phyloP scores from a whole-genome alignment of 2,888 invertebrate genomes.

The Prenolepis imparis region DNA sequence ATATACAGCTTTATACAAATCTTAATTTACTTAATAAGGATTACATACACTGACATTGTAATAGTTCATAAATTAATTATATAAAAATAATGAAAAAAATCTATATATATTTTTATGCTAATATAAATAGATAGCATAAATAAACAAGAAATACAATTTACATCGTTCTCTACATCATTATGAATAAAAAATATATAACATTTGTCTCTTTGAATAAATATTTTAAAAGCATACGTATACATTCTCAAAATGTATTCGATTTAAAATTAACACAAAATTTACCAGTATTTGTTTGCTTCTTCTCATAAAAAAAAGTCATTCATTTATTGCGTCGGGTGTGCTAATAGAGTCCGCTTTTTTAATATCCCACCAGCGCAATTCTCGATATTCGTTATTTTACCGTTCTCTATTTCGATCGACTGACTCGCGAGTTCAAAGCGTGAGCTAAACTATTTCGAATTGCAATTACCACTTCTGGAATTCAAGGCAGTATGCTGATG shows the following conservation, averaged over 20 bases:
- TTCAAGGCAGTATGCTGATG: constrained; percentile 38
- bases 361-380: constrained; percentile 45
- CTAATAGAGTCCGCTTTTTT: constrained; percentile 44
- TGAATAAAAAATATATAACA: background rate
- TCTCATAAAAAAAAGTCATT: constrained; percentile 5
- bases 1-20: background rate
- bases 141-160: background rate
- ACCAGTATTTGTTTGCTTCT: background rate
- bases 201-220: background rate
- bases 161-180: background rate
- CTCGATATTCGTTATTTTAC: constrained; percentile 22
- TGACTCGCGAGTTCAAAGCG: constrained; percentile 40
- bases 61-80: background rate
- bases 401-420: background rate
- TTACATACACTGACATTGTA: background rate
- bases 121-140: background rate
- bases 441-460: constrained; percentile 61
- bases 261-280: constrained; percentile 29
- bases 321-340: constrained; percentile 18
- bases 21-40: background rate
- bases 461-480: constrained; percentile 66
- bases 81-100: background rate
- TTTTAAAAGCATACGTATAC: background rate
- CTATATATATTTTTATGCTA: background rate
- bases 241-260: background rate